Evolutionary conservation across 1,140 invertebrate genomes (phyloP), one percentile per base, ranked within the genome.

Genomic region (Aphelenchoides besseyi): DNA sequence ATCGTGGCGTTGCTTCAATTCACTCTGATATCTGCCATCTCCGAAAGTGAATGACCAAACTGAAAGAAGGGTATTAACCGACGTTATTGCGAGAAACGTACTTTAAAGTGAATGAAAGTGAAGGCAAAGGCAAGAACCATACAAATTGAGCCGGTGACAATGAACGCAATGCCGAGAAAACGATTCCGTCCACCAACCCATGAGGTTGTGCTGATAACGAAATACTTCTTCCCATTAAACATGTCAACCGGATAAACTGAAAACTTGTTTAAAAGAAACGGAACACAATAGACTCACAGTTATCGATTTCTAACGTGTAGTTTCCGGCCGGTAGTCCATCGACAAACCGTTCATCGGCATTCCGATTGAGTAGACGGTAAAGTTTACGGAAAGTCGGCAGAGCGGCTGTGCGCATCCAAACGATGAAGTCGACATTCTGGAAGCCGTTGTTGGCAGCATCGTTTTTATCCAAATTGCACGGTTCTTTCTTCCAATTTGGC

Each of bases 321-420:
- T 8, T 32, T 3, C 76, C 76, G n/a, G 52, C 32, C 3, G 77
- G 77, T 26, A 78, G 57, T 16, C 77, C 77, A 41, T 79, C 33
- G 3, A 12, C 12, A 33, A 8, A 59, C 5, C 5, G 5, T 8
- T 33, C 18, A 33, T 5, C 5, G 5, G 55, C 5, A 23, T 59
- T 59, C 26, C 55, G 55, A 33, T 59, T 23, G 36, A 77, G 74
- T 57, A 90, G 88, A 0, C 94, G 88, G 84, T 97, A 96, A 12
- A 97, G 86, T 87, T 98, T 98, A 61, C 95, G 89, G 86, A 98
- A 98, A 41, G 90, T 93, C 0, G 95, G 95, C 71, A 98, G 86
- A 0, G 95, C 95, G 0, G 95, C 93, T 0, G 94, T 97, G 74
- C 94, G 89, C 95, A 97, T 98, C 95, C 94, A 98, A 2, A 97